Evolutionary conservation across 1,140 invertebrate genomes (phyloP).

Genomic region (Pararge aegeria): DNA sequence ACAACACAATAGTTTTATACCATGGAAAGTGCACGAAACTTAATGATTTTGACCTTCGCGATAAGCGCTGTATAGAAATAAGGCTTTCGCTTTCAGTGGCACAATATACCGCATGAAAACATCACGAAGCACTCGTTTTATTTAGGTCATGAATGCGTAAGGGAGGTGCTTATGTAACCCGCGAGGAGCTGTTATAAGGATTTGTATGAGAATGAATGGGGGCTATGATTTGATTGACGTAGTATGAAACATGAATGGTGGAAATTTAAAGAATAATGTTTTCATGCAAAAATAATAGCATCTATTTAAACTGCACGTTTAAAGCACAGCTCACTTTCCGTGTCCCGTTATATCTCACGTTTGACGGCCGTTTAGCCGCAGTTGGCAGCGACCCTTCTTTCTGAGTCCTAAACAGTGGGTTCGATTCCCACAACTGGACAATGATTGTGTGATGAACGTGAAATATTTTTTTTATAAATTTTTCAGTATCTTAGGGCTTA

Average conservation of each 20-base stretch:
- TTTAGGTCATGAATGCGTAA: slow-evolving; percentile 3
- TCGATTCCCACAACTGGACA: no score
- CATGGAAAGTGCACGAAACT: slow-evolving; percentile 4
- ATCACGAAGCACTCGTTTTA: slow-evolving; percentile 1
- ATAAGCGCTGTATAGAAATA: slow-evolving; percentile 4
- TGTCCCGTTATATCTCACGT: no score
- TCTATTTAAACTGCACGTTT: no score
- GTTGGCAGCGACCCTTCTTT: no score
- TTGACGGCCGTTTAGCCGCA: no score
- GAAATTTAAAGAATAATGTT: background rate
- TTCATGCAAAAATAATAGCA: no score
- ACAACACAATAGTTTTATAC: background rate
- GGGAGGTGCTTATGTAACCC: background rate
- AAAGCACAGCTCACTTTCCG: no score
- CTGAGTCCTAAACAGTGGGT: no score
- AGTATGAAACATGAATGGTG: background rate
- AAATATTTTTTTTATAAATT: no score
- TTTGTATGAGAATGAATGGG: background rate
- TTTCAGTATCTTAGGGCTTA: no score
- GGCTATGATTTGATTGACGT: background rate
- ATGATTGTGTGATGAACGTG: no score
- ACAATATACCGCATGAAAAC: slow-evolving; percentile 4
- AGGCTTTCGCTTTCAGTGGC: background rate
- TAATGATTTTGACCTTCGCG: slow-evolving; percentile 7
- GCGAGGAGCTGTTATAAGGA: background rate